Evolutionary conservation across 2,113 vertebrate species (phyloP).

Genomic region (Clupea harengus): DNA sequence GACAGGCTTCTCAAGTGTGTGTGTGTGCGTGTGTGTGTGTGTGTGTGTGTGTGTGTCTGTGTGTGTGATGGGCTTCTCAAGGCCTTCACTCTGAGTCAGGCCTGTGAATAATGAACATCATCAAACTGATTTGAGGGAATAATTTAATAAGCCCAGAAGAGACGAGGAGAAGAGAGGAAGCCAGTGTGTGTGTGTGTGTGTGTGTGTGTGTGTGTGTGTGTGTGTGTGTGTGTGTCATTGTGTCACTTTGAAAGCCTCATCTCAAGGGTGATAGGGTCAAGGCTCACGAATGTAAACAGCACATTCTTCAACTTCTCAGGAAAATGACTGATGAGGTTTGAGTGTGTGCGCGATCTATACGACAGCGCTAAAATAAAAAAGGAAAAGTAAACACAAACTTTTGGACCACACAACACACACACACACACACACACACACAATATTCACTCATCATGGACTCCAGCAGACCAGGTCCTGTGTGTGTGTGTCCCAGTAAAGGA

Average conservation of each 20-base stretch:
- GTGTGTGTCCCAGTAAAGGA: background rate
- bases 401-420: background rate
- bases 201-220: background rate
- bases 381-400: background rate
- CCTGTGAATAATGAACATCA: conserved; percentile 50
- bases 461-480: background rate
- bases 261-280: conserved; percentile 45
- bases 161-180: background rate
- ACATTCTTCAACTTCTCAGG: conserved; percentile 36
- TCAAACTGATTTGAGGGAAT: conserved; percentile 52
- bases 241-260: conserved; percentile 48
- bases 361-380: background rate
- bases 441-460: too few species aligned
- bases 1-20: too few species aligned
- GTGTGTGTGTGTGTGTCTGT: too few species aligned
- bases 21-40: too few species aligned
- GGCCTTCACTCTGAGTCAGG: conserved; percentile 49
- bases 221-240: conserved; percentile 37
- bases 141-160: conserved; percentile 46
- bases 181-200: too few species aligned
- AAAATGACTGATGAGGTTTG: conserved; percentile 29
- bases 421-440: background rate
- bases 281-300: conserved; percentile 43
- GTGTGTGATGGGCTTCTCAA: conserved; percentile 48
- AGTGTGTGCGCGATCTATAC: conserved; percentile 14